A percentile compares a stretch with the other conserved stretches of the same genome.
phyloP scores from a whole-genome alignment of 2,113 vertebrate genomes.

The Meriones unguiculatus region DNA sequence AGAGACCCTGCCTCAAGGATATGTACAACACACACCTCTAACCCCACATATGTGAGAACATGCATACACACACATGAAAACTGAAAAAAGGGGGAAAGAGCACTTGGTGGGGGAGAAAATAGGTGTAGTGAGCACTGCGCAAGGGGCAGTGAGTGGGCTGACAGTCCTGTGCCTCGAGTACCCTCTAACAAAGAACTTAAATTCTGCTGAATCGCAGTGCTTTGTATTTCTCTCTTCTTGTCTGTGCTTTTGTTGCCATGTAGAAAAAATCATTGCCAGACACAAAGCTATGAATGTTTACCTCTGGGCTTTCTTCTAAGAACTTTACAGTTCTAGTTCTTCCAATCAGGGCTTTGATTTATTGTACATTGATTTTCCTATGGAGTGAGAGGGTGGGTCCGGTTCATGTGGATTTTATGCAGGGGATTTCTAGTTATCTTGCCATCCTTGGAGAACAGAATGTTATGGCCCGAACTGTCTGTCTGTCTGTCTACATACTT shows the following conservation, averaged over 20 bases:
- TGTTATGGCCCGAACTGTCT: not conserved
- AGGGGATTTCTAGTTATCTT: not conserved
- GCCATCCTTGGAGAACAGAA: not conserved
- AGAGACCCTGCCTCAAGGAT: not conserved
- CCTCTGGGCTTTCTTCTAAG: not conserved
- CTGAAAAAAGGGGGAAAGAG: not conserved
- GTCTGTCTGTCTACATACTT: no score
- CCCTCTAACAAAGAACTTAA: not conserved
- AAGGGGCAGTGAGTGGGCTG: not conserved
- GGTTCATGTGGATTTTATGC: no score
- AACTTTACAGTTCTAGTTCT: not conserved
- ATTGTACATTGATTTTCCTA: no score
- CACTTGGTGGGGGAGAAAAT: not conserved
- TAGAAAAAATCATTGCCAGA: not conserved
- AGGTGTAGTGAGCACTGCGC: no score
- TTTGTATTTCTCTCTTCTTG: not conserved
- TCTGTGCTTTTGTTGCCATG: not conserved
- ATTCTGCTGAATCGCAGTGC: not conserved
- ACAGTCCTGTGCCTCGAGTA: not conserved
- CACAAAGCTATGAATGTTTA: not conserved
- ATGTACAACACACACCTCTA: not conserved
- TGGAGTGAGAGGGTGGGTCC: not conserved
- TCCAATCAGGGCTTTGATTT: not conserved
- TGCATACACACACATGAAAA: not conserved
- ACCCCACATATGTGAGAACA: not conserved